phyloP scores from a whole-genome alignment of 2,113 vertebrate species.

The Uria aalge region DNA sequence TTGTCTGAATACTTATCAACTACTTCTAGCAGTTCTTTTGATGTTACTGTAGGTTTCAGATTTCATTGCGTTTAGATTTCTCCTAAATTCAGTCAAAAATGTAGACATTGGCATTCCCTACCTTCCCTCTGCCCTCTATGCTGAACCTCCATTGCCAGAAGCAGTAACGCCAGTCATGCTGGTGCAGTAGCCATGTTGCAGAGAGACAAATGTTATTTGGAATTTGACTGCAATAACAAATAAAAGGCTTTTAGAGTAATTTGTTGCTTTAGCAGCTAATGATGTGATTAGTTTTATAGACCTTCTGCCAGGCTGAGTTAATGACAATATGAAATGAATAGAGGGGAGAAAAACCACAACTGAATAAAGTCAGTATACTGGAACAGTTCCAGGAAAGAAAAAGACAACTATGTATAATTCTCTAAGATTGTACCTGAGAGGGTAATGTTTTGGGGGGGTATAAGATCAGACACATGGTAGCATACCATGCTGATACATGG shows the following conservation, averaged over 20 bases:
- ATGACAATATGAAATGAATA: conserved; percentile 33
- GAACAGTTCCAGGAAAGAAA: background rate
- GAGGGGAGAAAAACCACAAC: background rate
- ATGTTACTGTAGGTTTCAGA: background rate
- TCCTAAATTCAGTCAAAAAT: background rate
- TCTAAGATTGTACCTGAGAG: background rate
- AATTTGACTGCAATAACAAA: background rate
- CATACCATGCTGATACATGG: rapidly evolving
- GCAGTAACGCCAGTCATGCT: background rate
- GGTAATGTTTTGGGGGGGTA: background rate
- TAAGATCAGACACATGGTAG: background rate
- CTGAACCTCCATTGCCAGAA: no score
- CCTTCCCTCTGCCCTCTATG: background rate
- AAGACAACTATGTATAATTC: background rate
- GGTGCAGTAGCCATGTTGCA: background rate
- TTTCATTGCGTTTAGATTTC: background rate
- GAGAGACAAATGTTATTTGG: background rate
- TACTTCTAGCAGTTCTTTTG: background rate
- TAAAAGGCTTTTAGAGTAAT: background rate
- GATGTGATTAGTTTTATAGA: conserved; percentile 34
- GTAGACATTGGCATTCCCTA: rapidly evolving
- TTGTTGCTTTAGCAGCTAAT: conserved; percentile 40
- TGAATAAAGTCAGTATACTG: conserved; percentile 22
- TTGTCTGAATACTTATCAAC: background rate
- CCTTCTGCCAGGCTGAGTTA: conserved; percentile 47